Percentiles rank a stretch among this genome's conserved stretches.
phyloP scores from a whole-genome alignment of 2,113 vertebrate species.

The Urocolius indicus region DNA sequence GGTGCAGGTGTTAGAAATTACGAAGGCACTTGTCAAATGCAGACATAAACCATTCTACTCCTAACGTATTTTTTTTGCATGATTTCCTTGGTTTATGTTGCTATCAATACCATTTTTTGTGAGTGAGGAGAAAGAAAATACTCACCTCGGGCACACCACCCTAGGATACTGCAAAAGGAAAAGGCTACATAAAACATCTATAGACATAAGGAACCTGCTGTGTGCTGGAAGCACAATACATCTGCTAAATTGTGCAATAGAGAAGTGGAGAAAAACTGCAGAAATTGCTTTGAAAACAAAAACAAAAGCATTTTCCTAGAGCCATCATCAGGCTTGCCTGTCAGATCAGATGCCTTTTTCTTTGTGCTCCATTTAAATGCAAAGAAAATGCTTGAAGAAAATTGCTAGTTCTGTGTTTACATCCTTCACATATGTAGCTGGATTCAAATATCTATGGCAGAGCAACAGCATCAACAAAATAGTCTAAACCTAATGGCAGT shows the following conservation, averaged over 20 bases:
- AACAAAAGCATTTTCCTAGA: constrained; percentile 27
- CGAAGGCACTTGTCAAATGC: background rate
- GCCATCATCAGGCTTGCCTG: constrained; percentile 53
- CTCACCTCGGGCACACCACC: background rate
- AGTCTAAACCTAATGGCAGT: background rate
- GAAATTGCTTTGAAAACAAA: constrained; percentile 56
- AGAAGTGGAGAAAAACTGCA: constrained; percentile 25
- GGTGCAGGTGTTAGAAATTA: background rate
- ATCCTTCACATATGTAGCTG: background rate
- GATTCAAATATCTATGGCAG: background rate
- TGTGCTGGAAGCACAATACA: constrained; percentile 12
- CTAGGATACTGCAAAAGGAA: background rate
- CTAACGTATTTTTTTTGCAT: background rate
- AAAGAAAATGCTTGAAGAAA: constrained; percentile 48
- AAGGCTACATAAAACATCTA: constrained; percentile 27
- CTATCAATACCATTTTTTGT: background rate
- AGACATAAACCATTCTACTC: background rate
- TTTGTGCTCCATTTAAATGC: constrained; percentile 25
- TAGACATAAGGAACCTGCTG: constrained; percentile 26
- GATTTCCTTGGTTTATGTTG: background rate
- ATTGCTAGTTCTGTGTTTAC: constrained; percentile 45
- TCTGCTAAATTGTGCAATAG: background rate
- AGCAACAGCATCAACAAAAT: constrained; percentile 1
- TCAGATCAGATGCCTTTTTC: background rate
- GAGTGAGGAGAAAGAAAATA: background rate